These are phyloP conservation scores for Plutomurus gul DNA, from an alignment of 1,140 invertebrate genomes.

Conservation along the genomic window DNA sequence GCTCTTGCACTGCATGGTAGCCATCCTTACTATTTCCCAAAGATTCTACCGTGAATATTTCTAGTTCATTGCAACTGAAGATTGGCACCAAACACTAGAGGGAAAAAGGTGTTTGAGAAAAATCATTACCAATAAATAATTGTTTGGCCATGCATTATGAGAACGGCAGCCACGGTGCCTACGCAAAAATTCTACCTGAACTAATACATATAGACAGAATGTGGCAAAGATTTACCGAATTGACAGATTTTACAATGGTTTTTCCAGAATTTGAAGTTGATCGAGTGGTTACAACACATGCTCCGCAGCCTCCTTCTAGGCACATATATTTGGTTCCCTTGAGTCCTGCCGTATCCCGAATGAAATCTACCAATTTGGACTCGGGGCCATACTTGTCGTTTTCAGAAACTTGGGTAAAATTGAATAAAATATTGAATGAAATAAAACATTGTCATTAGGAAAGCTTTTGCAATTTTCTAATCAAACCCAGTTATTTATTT, in stretches of 20 bases:
- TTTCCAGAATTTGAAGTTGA: neutral
- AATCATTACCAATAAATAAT: too few relatives aligned
- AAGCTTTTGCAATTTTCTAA: too few relatives aligned
- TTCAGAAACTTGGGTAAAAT: too few relatives aligned
- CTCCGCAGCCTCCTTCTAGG: slow-evolving; percentile 12
- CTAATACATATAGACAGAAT: too few relatives aligned
- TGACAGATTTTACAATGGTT: neutral
- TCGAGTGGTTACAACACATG: neutral
- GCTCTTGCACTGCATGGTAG: slow-evolving; percentile 56
- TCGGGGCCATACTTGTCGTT: too few relatives aligned
- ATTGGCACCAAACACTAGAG: slow-evolving; percentile 61
- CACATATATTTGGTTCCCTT: slow-evolving; percentile 29
- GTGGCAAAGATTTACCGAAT: neutral
- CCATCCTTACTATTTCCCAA: slow-evolving; percentile 58
- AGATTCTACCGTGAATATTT: slow-evolving; percentile 62
- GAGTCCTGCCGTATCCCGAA: slow-evolving; percentile 30
- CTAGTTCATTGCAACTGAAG: slow-evolving; percentile 59
- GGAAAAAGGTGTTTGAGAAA: too few relatives aligned
- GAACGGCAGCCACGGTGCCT: too few relatives aligned
- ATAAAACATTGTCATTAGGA: too few relatives aligned
- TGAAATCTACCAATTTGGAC: slow-evolving; percentile 41
- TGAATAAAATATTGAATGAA: too few relatives aligned
- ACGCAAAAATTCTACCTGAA: too few relatives aligned
- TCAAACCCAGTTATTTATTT: too few relatives aligned
- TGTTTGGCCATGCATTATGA: too few relatives aligned